Conservation (phyloP, 1,140 invertebrate species). For the Oedothorax gibbosus region DNA sequence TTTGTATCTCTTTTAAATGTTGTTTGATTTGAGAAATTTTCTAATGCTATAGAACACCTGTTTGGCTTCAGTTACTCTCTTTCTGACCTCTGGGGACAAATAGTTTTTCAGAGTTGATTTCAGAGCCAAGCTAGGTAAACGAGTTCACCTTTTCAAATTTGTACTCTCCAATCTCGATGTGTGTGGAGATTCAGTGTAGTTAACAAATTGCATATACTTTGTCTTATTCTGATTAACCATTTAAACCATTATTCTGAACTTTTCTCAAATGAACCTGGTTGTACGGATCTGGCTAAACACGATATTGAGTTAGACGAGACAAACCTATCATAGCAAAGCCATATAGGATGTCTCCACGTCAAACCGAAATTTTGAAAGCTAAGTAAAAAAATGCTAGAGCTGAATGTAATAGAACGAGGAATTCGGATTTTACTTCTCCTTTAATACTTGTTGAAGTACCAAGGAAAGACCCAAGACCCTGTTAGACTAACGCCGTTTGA, state of each 20-base stretch:
- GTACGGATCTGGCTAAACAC: not conserved
- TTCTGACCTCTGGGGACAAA: no score
- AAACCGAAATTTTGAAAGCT: conserved; percentile 28
- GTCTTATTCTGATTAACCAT: no score
- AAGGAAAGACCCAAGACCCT: conserved; percentile 44
- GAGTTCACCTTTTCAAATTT: no score
- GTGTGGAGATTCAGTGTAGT: no score
- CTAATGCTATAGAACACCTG: no score
- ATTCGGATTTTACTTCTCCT: conserved; percentile 27
- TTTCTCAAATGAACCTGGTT: conserved; percentile 29
- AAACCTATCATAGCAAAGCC: not conserved
- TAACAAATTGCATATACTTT: no score
- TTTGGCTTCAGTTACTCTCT: no score
- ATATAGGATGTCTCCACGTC: conserved; percentile 1
- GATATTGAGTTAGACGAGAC: conserved; percentile 5
- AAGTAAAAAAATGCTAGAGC: conserved; percentile 28
- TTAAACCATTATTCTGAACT: not conserved
- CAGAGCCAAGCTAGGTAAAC: no score
- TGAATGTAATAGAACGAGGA: conserved; percentile 12
- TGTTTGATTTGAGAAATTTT: no score
- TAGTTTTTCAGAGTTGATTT: no score
- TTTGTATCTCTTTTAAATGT: no score
- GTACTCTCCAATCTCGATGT: no score
- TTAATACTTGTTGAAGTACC: conserved; percentile 35
- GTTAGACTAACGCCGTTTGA: conserved; percentile 71